Conservation (phyloP, 2,888 invertebrate genomes). For the Rhodophaea formosa region DNA sequence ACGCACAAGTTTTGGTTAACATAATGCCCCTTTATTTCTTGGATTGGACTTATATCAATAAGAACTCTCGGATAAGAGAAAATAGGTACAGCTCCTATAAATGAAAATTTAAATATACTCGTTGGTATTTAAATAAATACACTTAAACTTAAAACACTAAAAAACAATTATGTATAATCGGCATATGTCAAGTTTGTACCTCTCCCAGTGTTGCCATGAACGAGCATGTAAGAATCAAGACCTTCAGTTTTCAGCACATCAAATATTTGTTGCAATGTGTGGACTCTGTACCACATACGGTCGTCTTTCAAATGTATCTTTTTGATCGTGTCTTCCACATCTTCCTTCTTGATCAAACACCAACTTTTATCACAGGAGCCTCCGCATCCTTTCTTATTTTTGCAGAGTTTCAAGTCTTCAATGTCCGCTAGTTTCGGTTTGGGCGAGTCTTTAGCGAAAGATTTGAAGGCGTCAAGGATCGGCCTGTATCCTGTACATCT, state of each 20-base stretch:
- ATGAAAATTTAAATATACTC: too few relatives aligned
- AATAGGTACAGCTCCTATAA: slow-evolving; percentile 67
- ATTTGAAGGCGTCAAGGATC: slow-evolving; percentile 84
- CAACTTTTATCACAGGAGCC: slow-evolving; percentile 36
- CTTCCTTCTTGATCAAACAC: slow-evolving; percentile 49
- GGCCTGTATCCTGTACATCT: slow-evolving; percentile 86
- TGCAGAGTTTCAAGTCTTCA: slow-evolving; percentile 54
- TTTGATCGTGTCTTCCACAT: slow-evolving; percentile 35
- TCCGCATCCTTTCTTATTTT: slow-evolving; percentile 29
- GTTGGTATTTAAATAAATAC: too few relatives aligned
- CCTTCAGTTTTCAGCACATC: slow-evolving; percentile 57
- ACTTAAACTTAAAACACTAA: too few relatives aligned
- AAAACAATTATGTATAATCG: too few relatives aligned
- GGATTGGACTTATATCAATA: slow-evolving; percentile 83
- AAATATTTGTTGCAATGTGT: slow-evolving; percentile 74
- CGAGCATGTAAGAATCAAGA: slow-evolving; percentile 78
- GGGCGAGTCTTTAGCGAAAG: slow-evolving; percentile 75
- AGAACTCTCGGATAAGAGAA: slow-evolving; percentile 71
- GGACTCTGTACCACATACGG: slow-evolving; percentile 78
- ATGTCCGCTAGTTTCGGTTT: slow-evolving; percentile 44
- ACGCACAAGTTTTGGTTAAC: slow-evolving; percentile 72
- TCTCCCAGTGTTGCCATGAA: slow-evolving; percentile 87
- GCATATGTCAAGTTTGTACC: slow-evolving; percentile 58
- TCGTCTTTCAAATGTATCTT: slow-evolving; percentile 54
- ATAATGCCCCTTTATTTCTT: slow-evolving; percentile 73